Percentiles rank a stretch among this genome's conserved stretches.
Conservation (phyloP, 2,888 invertebrate species). For the Flexamia atlantica region DNA sequence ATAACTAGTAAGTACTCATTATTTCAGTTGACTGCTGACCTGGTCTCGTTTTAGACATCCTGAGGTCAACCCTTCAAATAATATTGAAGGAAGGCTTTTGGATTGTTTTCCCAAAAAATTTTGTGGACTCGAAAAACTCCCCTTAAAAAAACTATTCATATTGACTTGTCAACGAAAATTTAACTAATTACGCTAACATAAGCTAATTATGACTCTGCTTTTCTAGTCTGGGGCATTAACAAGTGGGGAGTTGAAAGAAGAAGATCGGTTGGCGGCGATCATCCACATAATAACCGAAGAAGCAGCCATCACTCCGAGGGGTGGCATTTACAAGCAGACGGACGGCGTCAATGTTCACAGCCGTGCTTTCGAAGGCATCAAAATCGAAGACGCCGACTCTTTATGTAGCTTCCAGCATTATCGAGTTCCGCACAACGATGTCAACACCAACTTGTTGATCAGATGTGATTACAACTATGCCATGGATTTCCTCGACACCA, state of each 20-base stretch:
- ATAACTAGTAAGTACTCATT: too few relatives aligned
- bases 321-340: conserved; percentile 85
- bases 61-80: too few relatives aligned
- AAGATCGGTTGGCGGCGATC: conserved; percentile 85
- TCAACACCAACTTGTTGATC: conserved; percentile 87
- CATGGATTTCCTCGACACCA: conserved; percentile 90
- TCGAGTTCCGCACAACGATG: conserved; percentile 83
- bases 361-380: conserved; percentile 83
- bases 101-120: too few relatives aligned
- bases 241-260: conserved; percentile 81
- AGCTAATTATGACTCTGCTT: neutral
- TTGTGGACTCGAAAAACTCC: too few relatives aligned
- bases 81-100: too few relatives aligned
- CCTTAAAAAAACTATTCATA: too few relatives aligned
- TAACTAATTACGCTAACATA: too few relatives aligned
- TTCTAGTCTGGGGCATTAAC: conserved; percentile 21
- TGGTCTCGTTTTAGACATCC: too few relatives aligned
- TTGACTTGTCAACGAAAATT: too few relatives aligned
- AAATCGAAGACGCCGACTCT: conserved; percentile 81
- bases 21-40: too few relatives aligned
- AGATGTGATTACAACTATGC: conserved; percentile 90
- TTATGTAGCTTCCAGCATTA: conserved; percentile 88
- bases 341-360: conserved; percentile 85
- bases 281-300: conserved; percentile 86
- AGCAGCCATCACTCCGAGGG: conserved; percentile 87